Evolutionary conservation across 2,113 vertebrate genomes (phyloP), one percentile per base, ranked within the genome.

Genomic region (Gobiocypris rarus): DNA sequence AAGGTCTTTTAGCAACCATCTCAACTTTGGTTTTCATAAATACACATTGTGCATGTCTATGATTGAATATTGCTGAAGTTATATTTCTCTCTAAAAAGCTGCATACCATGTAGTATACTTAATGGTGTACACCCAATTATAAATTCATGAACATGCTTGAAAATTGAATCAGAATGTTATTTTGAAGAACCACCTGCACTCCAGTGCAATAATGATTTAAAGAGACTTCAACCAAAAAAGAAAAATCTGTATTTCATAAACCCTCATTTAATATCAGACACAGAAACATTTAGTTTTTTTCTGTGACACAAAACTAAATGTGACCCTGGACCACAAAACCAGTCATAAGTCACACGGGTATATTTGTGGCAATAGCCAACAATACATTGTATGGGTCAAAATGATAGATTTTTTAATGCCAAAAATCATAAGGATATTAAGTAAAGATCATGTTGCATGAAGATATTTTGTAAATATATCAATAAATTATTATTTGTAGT

Each of bases 1-100:
- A 4, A 71, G 17, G 4, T 41, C 50, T 38, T 74, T 82, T 70
- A 77, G 52, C 50, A 71, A 61, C 52, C 75, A 74, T 26, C 41
- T 73, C 4, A 26, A 50, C 71, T 74, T 9, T 74, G 14, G 14
- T 2, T 24, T 24, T 41, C 22, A 45, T 71, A 24, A 71, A 71
- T 48, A 74, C n/a, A 74, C 24, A 48, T 45, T 43, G 41, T n/a
- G 14, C n/a, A 22, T 22, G 50, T 48, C 45, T 48, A 48, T 54
- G 52, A 19, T 17, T 54, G 52, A 69, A 10, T 69, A n/a, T 5
- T 38, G 34, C 34, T 11, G 17, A 69, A 38, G 65, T 38, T 69
- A 69, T 9, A 65, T 14, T 41, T 10, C 3, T 65, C 14, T 31
- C 26, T 38, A 69, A 69, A 34, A 69, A 69, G 65, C 63, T 54